phyloP scores from a whole-genome alignment of 2,888 invertebrate species.

The Platycheirus rosarum region DNA sequence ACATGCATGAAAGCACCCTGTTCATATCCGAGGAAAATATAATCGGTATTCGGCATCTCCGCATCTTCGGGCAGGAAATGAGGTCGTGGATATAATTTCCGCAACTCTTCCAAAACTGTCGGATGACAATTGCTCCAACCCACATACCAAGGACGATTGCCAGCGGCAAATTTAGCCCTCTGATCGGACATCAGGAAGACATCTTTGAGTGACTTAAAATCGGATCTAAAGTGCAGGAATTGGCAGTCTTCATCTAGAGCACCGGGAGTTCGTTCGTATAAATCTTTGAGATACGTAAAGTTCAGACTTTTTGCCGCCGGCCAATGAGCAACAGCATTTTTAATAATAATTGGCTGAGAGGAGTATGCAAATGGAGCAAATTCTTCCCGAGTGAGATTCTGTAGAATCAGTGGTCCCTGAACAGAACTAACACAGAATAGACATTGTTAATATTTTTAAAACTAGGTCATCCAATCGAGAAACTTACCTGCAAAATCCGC shows the following conservation, averaged over 20 bases:
- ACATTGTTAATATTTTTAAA: constrained; percentile 19
- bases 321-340: constrained; percentile 90
- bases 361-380: constrained; percentile 90
- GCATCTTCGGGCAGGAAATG: constrained; percentile 94
- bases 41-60: constrained; percentile 94
- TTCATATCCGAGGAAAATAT: constrained; percentile 95
- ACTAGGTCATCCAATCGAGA: constrained; percentile 13
- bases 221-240: constrained; percentile 93
- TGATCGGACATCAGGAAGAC: constrained; percentile 89
- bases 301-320: constrained; percentile 87
- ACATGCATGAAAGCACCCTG: constrained; percentile 96
- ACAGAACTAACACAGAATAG: constrained; percentile 83
- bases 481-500: constrained; percentile 86
- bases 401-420: constrained; percentile 86
- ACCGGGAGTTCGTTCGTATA: constrained; percentile 87
- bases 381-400: constrained; percentile 87
- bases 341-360: constrained; percentile 90
- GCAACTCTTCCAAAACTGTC: constrained; percentile 88
- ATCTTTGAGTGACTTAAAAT: constrained; percentile 89
- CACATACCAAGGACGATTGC: constrained; percentile 92
- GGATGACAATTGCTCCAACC: constrained; percentile 97
- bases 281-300: constrained; percentile 87
- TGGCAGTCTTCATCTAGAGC: constrained; percentile 92
- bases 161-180: constrained; percentile 84
- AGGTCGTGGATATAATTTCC: constrained; percentile 90